phyloP scores from a whole-genome alignment of 1,140 invertebrate species.

The Solen grandis region DNA sequence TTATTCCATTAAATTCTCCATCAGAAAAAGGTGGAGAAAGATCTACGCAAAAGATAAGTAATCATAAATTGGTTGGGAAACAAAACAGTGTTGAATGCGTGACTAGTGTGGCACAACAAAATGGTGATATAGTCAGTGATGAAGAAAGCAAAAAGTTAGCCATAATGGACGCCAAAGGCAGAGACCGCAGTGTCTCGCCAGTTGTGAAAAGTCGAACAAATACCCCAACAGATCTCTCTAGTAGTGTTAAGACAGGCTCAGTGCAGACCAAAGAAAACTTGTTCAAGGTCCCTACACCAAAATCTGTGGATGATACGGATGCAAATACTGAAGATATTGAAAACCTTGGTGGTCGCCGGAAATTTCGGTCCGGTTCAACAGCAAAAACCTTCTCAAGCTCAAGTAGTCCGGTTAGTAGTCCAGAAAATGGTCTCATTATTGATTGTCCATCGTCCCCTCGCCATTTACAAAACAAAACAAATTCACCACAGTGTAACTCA shows the following conservation, averaged over 20 bases:
- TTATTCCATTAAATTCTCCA: constrained; percentile 50
- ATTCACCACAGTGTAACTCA: constrained; percentile 42
- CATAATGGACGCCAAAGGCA: not conserved
- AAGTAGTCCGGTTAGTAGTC: constrained; percentile 75
- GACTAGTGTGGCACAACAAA: constrained; percentile 37
- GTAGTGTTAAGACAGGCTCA: too few relatives aligned
- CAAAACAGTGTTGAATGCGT: not conserved
- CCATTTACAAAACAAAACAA: constrained; percentile 40
- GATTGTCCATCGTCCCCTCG: constrained; percentile 72
- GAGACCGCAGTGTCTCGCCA: not conserved
- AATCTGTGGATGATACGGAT: constrained; percentile 32
- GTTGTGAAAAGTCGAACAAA: not conserved
- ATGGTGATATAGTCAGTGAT: constrained; percentile 22
- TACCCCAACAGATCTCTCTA: not conserved
- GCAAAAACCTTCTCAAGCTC: constrained; percentile 54
- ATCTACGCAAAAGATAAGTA: not conserved
- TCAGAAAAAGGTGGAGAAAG: constrained; percentile 18
- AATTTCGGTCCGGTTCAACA: constrained; percentile 16
- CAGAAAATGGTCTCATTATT: constrained; percentile 79
- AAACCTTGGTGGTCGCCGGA: constrained; percentile 31
- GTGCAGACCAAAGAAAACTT: constrained; percentile 45
- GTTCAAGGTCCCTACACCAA: constrained; percentile 65
- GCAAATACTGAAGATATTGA: constrained; percentile 19
- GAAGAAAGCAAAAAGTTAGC: not conserved
- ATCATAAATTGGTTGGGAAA: not conserved